Percentiles rank a stretch among this genome's conserved stretches.
These are phyloP conservation scores for Grallaria varia DNA, from an alignment of 2,113 vertebrate genomes.

Conservation along the genomic window DNA sequence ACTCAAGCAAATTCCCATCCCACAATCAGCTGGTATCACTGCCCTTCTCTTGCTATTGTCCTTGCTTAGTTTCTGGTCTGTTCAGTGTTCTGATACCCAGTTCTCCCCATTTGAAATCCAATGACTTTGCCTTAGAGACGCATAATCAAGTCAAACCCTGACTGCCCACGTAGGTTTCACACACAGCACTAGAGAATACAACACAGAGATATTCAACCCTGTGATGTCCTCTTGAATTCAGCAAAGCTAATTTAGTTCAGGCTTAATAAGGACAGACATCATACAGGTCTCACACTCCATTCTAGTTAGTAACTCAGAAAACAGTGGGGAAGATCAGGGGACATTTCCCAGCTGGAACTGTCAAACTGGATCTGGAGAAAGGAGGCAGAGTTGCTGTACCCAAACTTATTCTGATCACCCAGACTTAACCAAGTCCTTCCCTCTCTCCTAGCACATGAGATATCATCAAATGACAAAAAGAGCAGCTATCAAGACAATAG, in stretches of 20 bases:
- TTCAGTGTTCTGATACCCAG: neutral
- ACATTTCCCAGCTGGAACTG: fast-evolving
- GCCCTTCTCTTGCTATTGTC: neutral
- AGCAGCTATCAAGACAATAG: neutral
- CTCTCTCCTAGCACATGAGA: neutral
- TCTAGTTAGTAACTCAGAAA: neutral
- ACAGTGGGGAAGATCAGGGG: neutral
- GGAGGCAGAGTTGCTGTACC: neutral
- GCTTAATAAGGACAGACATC: neutral
- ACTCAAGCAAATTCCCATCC: slow-evolving; percentile 24
- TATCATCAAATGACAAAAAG: neutral
- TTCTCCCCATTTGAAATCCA: neutral
- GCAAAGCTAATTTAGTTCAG: neutral
- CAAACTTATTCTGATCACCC: neutral
- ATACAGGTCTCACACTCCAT: neutral
- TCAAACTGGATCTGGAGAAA: neutral
- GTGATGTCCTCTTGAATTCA: neutral
- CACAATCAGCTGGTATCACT: neutral
- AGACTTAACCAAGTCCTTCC: neutral
- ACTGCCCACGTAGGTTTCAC: neutral
- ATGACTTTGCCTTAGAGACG: neutral
- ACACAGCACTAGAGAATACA: neutral
- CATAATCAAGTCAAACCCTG: neutral
- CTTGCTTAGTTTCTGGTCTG: neutral
- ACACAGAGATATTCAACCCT: neutral